These are phyloP conservation scores for Cettia cetti DNA, from an alignment of 2,113 vertebrate genomes.

Conservation along the genomic window DNA sequence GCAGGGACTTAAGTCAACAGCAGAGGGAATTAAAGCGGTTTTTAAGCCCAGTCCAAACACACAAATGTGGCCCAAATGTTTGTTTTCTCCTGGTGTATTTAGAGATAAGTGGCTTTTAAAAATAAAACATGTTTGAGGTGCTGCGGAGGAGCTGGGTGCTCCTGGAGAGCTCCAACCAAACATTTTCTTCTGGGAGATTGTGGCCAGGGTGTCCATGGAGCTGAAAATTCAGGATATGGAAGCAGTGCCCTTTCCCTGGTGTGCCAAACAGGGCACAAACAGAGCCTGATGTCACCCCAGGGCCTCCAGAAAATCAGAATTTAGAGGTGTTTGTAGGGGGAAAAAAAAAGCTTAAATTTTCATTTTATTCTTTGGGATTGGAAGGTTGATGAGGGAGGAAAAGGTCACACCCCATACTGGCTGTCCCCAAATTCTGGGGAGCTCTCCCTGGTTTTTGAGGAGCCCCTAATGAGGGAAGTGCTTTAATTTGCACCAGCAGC, in stretches of 20 bases:
- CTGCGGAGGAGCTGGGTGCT: background rate
- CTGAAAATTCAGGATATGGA: background rate
- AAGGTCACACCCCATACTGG: background rate
- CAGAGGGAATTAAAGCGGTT: background rate
- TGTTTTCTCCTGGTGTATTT: background rate
- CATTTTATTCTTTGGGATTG: background rate
- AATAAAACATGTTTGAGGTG: background rate
- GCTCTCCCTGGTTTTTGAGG: background rate
- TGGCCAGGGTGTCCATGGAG: background rate
- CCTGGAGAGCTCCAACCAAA: background rate
- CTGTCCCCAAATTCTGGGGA: background rate
- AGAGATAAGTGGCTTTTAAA: constrained; percentile 17
- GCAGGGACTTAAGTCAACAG: background rate
- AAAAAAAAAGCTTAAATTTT: accelerated
- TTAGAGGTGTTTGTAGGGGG: background rate
- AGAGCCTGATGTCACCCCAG: accelerated
- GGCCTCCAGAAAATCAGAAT: background rate
- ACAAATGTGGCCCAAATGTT: background rate
- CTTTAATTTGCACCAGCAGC: background rate
- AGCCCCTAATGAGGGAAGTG: background rate
- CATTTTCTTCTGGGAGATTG: background rate
- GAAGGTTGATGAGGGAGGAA: background rate
- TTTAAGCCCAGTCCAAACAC: background rate
- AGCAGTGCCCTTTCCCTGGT: accelerated
- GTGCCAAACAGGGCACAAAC: background rate